Evolutionary conservation across 2,888 invertebrate species (phyloP), one percentile per base, ranked within the genome.

Genomic region (Deilephila porcellus): DNA sequence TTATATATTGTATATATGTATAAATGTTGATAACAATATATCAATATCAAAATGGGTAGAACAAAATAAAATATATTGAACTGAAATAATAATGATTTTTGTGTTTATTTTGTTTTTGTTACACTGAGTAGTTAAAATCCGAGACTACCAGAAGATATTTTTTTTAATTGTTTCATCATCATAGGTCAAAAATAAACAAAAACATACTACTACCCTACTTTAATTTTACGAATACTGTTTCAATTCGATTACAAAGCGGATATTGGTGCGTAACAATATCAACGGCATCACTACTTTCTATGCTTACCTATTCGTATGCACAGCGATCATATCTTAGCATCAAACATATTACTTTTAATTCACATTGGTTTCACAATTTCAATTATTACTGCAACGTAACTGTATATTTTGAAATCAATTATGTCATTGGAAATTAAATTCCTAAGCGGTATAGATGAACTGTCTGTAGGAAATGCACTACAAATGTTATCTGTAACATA

Each of bases 251-350:
- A 67, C 1, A 20, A 6, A 67, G 52, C 67, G 67, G 67, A 67
- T 67, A 67, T 17, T 67, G n/a, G 20, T 5, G 56, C 37, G 62
- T 62, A 45, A 37, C 20, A 45, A 45, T 64, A 37, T 52, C 52
- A 45, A 17, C 52, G 17, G 25, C 67, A 52, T 67, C 67, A 32
- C 32, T 29, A 52, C 67, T 67, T 67, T 52, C 60, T 60, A 73
- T 70, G 52, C 60, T 76, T 76, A 73, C 78, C 74, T 80, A 78
- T 80, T 79, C 78, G 78, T 79, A 80, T 79, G 77, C 73, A 77
- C 73, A 14, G 60, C 70, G 79, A 80, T 80, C 79, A 78, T 73
- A 80, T 80, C 80, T 75, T 71, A 76, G 34, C 70, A 73, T 73
- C 67, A 70, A 60, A 73, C 73, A 62, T 62, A 70, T 34, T 45